Conservation (phyloP, 2,113 vertebrate genomes). For the Balaeniceps rex region DNA sequence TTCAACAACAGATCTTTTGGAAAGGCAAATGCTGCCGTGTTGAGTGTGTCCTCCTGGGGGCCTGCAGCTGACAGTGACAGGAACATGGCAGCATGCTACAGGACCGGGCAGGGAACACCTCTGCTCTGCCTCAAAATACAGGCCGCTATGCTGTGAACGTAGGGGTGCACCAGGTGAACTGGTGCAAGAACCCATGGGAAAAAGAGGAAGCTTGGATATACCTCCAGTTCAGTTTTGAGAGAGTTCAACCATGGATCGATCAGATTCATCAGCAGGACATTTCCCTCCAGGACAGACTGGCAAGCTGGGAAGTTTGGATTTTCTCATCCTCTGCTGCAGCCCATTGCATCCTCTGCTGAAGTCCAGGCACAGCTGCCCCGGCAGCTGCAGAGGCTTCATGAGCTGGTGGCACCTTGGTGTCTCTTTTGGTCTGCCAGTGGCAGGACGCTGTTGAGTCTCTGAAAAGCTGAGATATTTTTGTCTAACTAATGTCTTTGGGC, state of each 20-base stretch:
- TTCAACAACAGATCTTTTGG: background rate
- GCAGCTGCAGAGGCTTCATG: background rate
- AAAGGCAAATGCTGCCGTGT: background rate
- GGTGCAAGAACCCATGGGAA: background rate
- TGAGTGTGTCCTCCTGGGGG: background rate
- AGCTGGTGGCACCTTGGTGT: background rate
- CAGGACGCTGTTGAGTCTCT: background rate
- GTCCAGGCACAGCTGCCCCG: background rate
- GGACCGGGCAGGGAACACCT: background rate
- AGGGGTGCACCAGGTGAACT: background rate
- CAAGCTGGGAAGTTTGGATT: background rate
- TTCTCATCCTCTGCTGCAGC: background rate
- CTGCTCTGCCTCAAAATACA: background rate
- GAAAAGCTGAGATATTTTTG: background rate
- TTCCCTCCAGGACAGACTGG: background rate
- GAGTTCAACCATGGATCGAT: background rate
- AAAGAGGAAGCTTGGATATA: background rate
- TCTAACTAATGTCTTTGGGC: background rate
- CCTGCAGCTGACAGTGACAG: background rate
- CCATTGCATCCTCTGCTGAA: background rate
- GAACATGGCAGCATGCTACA: background rate
- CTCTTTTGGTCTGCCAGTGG: fast-evolving
- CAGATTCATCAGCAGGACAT: background rate
- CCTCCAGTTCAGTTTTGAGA: background rate
- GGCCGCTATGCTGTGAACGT: background rate